phyloP scores from a whole-genome alignment of 2,888 invertebrate species.

The Apamea epomidion region DNA sequence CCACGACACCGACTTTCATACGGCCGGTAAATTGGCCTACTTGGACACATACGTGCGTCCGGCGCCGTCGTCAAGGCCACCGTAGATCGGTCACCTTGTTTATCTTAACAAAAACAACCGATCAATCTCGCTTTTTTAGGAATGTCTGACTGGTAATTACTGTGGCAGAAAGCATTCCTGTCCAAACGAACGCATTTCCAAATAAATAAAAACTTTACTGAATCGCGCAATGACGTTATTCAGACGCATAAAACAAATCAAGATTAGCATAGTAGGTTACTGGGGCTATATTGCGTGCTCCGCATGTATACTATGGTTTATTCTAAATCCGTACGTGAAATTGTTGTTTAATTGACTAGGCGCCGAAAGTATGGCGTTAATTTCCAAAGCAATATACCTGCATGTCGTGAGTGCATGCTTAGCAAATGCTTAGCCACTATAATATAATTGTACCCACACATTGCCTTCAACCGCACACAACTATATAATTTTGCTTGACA shows the following conservation, averaged over 20 bases:
- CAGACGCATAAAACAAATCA: neutral
- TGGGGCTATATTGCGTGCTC: conserved; percentile 29
- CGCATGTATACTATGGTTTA: conserved; percentile 13
- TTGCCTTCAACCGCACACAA: conserved; percentile 40
- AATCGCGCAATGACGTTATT: conserved; percentile 1
- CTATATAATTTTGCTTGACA: conserved; percentile 53
- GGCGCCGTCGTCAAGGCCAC: conserved; percentile 58
- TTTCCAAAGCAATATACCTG: conserved; percentile 45
- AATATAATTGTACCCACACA: conserved; percentile 52
- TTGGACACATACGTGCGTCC: conserved; percentile 60
- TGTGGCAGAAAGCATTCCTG: conserved; percentile 18
- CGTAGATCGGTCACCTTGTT: conserved; percentile 55
- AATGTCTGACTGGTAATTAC: conserved; percentile 25
- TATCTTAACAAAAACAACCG: conserved; percentile 56
- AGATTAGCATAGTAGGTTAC: conserved; percentile 13
- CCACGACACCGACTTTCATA: conserved; percentile 51
- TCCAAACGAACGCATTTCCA: neutral
- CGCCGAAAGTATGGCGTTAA: conserved; percentile 42
- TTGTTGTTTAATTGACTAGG: conserved; percentile 56
- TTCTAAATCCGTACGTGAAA: conserved; percentile 46
- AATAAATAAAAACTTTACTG: neutral
- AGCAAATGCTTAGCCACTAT: conserved; percentile 46
- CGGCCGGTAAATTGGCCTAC: conserved; percentile 61
- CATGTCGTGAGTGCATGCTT: conserved; percentile 55
- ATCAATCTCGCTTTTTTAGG: conserved; percentile 39